Conservation (phyloP, 2,888 invertebrate species). For the Neelides folsomi region DNA sequence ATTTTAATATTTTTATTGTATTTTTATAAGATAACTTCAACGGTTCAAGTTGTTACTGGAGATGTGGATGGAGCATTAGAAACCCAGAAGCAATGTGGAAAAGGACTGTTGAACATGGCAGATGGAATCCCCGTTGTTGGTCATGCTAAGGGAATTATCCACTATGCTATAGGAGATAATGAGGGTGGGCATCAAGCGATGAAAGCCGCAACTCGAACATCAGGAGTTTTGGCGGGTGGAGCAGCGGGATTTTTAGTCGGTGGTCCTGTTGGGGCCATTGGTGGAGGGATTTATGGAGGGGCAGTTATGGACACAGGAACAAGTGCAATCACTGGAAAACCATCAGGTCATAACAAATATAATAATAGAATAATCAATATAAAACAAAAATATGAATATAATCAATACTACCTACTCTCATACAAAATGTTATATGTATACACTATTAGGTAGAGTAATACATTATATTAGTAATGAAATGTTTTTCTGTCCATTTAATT, state of each 20-base stretch:
- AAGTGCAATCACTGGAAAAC: neutral
- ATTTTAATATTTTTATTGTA: too few species aligned
- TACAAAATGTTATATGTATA: too few species aligned
- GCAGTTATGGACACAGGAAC: neutral
- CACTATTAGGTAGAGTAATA: too few species aligned
- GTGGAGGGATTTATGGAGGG: neutral
- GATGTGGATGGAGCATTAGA: slow-evolving; percentile 1
- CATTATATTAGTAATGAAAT: too few species aligned
- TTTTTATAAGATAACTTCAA: too few species aligned
- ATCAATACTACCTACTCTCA: too few species aligned
- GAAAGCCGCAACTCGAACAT: neutral
- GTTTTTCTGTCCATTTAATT: too few species aligned
- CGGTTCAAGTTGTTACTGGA: slow-evolving; percentile 1
- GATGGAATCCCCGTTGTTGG: neutral
- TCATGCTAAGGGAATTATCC: neutral
- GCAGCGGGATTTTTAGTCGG: neutral
- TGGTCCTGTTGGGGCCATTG: neutral
- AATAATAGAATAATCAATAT: too few species aligned
- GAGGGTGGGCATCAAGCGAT: neutral
- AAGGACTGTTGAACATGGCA: neutral
- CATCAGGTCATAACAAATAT: neutral
- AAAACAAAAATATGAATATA: too few species aligned
- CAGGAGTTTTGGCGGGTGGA: neutral
- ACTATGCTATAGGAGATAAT: neutral
- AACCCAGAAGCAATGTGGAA: slow-evolving; percentile 4